Evolutionary conservation across 2,113 vertebrate genomes (phyloP), one percentile per base, ranked within the genome.

Genomic region (Podarcis raffonei): DNA sequence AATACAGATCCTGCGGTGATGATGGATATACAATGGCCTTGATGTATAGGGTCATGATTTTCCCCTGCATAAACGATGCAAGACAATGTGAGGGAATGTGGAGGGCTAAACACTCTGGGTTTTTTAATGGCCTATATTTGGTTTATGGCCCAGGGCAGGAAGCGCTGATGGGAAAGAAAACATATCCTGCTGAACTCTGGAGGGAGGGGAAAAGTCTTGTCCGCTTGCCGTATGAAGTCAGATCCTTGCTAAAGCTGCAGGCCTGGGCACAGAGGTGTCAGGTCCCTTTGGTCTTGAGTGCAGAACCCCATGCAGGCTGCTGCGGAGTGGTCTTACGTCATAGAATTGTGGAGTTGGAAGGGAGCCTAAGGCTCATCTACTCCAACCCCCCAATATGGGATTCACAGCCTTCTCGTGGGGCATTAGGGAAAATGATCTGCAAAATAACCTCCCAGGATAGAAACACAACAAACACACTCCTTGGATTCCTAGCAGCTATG

Each of bases 111-210:
- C 6, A 3, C 87, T 2, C 88, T 89, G 91, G 89, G 84, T 53
- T 90, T 57, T 39, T 37, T 82, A 89, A 79, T 89, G 75, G 91
- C 85, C 90, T 81, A 91, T 1, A 81, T 91, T 90, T 87, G 90
- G 13, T 78, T 87, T 37, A 30, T 1, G 57, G 59, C 90, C 86
- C 93, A 86, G 88, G 78, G 84, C 93, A 94, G 95, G 94, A 93
- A 95, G 82, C 90, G 87, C 90, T 93, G 92, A 76, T 93, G 92
- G 92, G 91, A 95, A 95, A 94, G 82, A 90, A 93, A 91, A 92
- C 27, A 76, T 93, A 91, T 94, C 89, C 90, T 92, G 94, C 89
- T 90, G 84, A 15, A 78, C 66, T 88, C 16, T 62, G 94, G 93
- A 94, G 94, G 90, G 83, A 90, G 84, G 90, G n/a, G 6, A 1